Evolutionary conservation across 2,888 invertebrate genomes (phyloP), one percentile per base, ranked within the genome.

Genomic region (Liopterus haemorrhoidalis): DNA sequence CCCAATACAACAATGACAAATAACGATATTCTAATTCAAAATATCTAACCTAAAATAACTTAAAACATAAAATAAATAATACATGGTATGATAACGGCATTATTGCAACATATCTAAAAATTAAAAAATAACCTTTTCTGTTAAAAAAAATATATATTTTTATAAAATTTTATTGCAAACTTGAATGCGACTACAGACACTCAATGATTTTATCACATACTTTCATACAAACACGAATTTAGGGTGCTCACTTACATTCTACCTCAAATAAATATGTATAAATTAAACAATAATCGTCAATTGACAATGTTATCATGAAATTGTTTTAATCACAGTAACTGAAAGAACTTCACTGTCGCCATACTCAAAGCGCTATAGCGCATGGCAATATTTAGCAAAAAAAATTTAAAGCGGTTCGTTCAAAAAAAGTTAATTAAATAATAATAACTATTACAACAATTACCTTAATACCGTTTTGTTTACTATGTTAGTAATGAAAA

Each of bases 291-390:
- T 51, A 52, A 51, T 53, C 54, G 54, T 50, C 49, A 50, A 51
- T 50, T 53, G 53, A 50, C 51, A 54, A 50, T 54, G 51, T 54
- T 54, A 51, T 54, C 54, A 57, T 55, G 53, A 45, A 57, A 54
- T 52, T 50, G 50, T 52, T 52, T 51, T 54, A 54, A 55, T 49
- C 55, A 57, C 53, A 53, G 54, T 54, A 54, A 57, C 51, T 45
- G 53, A 49, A 51, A 50, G 53, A 54, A 52, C 52, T 50, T 54
- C 51, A 54, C 55, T 52, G 46, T 48, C 55, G 57, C 57, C 57
- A 57, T 57, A 50, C 55, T 55, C 51, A 48, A 49, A 42, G 35
- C 30, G 33, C 27, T 39, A 38, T 41, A 28, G 45, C 50, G 54
- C 56, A 46, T 55, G 56, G 54, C 54, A 49, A 31, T 36, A 30